Base-by-base conservation (phyloP, 2,888 invertebrate genomes). In the Apocheima hispidaria region DNA sequence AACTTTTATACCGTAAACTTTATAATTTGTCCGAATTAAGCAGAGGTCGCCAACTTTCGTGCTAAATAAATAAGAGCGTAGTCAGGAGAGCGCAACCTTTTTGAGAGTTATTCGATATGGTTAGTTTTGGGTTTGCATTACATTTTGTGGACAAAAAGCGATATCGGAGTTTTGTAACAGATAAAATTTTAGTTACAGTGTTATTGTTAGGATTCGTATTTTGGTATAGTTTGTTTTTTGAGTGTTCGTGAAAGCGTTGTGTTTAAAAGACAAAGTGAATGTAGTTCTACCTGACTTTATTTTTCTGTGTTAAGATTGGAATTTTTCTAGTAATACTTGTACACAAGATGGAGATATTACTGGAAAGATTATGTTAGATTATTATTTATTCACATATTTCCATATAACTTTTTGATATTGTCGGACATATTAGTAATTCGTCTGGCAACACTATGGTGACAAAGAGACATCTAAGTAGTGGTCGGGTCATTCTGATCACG, bases 1-100 rank as follows among this genome's bases (percentile, higher is more conserved):
- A 68, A 68, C 63, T 68, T 68, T 63, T 56, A 61, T 49, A 50
- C 56, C 48, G 43, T 30, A 60, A 68, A 63, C 59, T 63, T 65
- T 60, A 56, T 63, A 60, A 65, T 65, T 60, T 63, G 51, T 28
- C 55, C 54, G 54, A 54, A 58, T 63, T 58, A 63, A 35, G 36
- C 38, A 44, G 58, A 59, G 63, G 58, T 54, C 54, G 44, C 60
- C 51, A 60, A 65, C 63, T 62, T 69, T 67, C 14, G 35, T 55
- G 54, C 50, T 69, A 61, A 64, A 67, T 69, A 69, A 69, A 66
- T 67, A 69, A 64, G 52, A 50, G 69, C 62, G 55, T 66, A 50
- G 59, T 21, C 57, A 48, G 35, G 35, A 55, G 33, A 35, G 58
- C 48, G 63, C 54, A 51, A 55, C 65, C 69, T 65, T 69, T 66